These are phyloP conservation scores for Proisotoma minuta DNA, from an alignment of 2,888 invertebrate species.

Conservation along the genomic window DNA sequence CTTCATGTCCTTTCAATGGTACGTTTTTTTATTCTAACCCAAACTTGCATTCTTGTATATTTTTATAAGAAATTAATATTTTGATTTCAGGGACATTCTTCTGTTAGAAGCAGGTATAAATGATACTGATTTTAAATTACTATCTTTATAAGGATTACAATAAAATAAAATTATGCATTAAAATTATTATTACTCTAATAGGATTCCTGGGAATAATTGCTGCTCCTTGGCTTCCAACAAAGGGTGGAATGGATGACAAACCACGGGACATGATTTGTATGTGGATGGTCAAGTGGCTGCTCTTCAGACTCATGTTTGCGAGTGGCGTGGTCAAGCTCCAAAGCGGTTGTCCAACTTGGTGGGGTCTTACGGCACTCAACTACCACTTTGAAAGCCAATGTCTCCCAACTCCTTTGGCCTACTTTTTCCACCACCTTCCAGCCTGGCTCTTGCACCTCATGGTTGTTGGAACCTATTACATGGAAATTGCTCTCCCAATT, in stretches of 20 bases:
- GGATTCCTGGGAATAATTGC: slow-evolving; percentile 66
- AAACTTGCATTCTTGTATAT: too few relatives aligned
- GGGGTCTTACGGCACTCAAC: slow-evolving; percentile 64
- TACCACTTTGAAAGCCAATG: slow-evolving; percentile 71
- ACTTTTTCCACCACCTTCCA: slow-evolving; percentile 69
- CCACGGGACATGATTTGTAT: slow-evolving; percentile 58
- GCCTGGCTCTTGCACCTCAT: slow-evolving; percentile 61
- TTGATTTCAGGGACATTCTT: too few relatives aligned
- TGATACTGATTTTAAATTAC: too few relatives aligned
- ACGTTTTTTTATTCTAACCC: too few relatives aligned
- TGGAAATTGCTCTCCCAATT: slow-evolving; percentile 65
- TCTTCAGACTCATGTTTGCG: slow-evolving; percentile 68
- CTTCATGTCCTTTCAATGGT: slow-evolving; percentile 71
- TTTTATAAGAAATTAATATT: too few relatives aligned
- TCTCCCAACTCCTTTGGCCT: slow-evolving; percentile 67
- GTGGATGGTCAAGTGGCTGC: slow-evolving; percentile 67
- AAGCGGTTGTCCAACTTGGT: slow-evolving; percentile 70
- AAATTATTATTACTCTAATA: slow-evolving; percentile 16
- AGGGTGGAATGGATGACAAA: slow-evolving; percentile 46
- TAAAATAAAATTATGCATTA: neutral
- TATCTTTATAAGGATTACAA: too few relatives aligned
- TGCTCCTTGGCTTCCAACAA: slow-evolving; percentile 60
- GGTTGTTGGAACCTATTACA: slow-evolving; percentile 59
- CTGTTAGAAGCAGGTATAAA: too few relatives aligned
- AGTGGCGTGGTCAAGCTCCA: slow-evolving; percentile 67